Conservation (phyloP, 2,888 invertebrate genomes). For the Epirrhoe tristata region DNA sequence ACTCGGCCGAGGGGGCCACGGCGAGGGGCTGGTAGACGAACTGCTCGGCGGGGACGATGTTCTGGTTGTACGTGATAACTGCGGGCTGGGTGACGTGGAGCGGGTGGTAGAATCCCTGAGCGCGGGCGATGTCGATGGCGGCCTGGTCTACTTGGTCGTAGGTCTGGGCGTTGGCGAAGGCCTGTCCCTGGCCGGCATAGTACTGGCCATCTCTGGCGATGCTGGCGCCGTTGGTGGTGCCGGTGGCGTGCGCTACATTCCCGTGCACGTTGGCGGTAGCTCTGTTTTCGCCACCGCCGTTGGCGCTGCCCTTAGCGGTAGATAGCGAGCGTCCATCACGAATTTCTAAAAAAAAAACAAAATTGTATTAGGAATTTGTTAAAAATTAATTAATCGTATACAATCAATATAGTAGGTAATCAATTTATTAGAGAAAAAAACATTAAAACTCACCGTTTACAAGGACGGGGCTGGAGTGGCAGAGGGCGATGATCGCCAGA, state of each 20-base stretch:
- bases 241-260: slow-evolving; percentile 57
- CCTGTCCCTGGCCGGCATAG: slow-evolving; percentile 63
- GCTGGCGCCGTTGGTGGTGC: slow-evolving; percentile 51
- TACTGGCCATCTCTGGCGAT: slow-evolving; percentile 53
- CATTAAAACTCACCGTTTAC: slow-evolving; percentile 66
- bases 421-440: neutral
- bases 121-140: slow-evolving; percentile 40
- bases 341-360: slow-evolving; percentile 48
- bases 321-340: slow-evolving; percentile 72
- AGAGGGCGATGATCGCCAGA: slow-evolving; percentile 67
- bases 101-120: slow-evolving; percentile 60
- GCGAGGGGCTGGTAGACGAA: slow-evolving; percentile 50
- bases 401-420: neutral
- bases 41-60: slow-evolving; percentile 53
- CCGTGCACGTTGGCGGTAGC: slow-evolving; percentile 64
- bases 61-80: slow-evolving; percentile 71
- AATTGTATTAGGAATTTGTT: neutral
- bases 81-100: slow-evolving; percentile 68
- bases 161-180: slow-evolving; percentile 58
- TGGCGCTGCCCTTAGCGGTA: slow-evolving; percentile 63
- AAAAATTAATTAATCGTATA: neutral
- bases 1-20: slow-evolving; percentile 59
- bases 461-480: slow-evolving; percentile 68
- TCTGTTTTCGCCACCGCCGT: slow-evolving; percentile 51
- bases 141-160: slow-evolving; percentile 48